Conservation (phyloP, 2,113 vertebrate genomes). For the Spermophilus dauricus region DNA sequence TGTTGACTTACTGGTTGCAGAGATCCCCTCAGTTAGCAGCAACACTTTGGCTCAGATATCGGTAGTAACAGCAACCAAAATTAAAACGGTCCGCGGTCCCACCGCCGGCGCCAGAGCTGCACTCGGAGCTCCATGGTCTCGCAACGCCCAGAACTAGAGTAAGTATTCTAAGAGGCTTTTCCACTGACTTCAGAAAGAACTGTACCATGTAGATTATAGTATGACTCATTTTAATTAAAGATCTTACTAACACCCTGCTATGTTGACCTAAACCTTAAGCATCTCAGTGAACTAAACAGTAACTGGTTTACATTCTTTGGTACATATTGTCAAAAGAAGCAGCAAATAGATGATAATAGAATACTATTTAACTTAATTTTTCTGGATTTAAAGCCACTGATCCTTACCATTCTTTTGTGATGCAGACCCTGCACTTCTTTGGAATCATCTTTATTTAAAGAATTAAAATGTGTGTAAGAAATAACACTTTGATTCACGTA, state of each 20-base stretch:
- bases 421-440: not conserved
- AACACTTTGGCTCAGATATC: too few species aligned
- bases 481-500: slow-evolving; percentile 27
- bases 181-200: not conserved
- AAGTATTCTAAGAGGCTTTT: not conserved
- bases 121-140: too few species aligned
- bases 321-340: slow-evolving; percentile 33
- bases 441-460: not conserved
- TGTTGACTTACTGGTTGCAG: too few species aligned
- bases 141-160: too few species aligned
- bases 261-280: not conserved
- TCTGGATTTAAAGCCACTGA: slow-evolving; percentile 29
- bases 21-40: too few species aligned
- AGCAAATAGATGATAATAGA: not conserved
- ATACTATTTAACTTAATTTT: slow-evolving; percentile 21
- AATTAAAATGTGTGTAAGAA: not conserved
- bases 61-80: too few species aligned
- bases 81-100: too few species aligned
- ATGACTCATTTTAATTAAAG: slow-evolving; percentile 65
- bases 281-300: not conserved
- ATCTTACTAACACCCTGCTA: not conserved
- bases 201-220: not conserved
- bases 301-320: not conserved
- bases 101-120: too few species aligned
- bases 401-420: not conserved